Evolutionary conservation across 1,140 invertebrate species (phyloP), one percentile per base, ranked within the genome.

Genomic region (Oreohelix idahoensis): DNA sequence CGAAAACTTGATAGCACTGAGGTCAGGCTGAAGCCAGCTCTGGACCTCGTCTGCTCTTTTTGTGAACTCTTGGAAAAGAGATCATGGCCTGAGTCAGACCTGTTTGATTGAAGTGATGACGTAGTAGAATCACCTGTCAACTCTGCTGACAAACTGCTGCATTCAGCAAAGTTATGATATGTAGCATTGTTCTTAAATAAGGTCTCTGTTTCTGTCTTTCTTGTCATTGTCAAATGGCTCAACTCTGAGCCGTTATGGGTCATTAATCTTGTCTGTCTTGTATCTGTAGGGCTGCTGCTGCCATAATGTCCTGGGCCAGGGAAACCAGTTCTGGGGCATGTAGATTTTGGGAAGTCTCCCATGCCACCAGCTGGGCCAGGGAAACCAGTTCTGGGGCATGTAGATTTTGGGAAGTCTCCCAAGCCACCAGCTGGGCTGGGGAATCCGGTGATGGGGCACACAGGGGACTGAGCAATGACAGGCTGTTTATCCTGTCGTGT

Each of bases 1-100:
- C 80, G 42, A n/a, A 82, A 75, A 39, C 63, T 63, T 29, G 80
- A 82, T 10, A 82, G 49, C 49, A 82, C 39, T 17, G 80, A 82
- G 0, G 80, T 58, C 10, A 82, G 51, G 45, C 66, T 80, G 63
- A 82, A 82, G 4, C 80, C 38, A 29, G 73, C 2, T 38, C 51
- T 82, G 71, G 71, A 39, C 32, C 73, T 73, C 26, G 58, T 35
- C 29, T 81, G 79, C 53, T 79, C 32, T 45, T 79, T 38, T 66
- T 35, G 29, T 35, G n/a, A 58, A 32, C 20, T 58, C 29, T 66
- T 36, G 17, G 77, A n/a, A 39, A 39, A 63, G 53, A 63, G 77
- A 39, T 38, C 32, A 32, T 79, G 58, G 77, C n/a, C 2, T 42
- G 71, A 49, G n/a, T 49, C 71, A 13, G 71, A 32, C 36, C 71